Percentiles rank a stretch among this genome's conserved stretches.
phyloP scores from a whole-genome alignment of 2,113 vertebrate species.

The Monopterus albus region DNA sequence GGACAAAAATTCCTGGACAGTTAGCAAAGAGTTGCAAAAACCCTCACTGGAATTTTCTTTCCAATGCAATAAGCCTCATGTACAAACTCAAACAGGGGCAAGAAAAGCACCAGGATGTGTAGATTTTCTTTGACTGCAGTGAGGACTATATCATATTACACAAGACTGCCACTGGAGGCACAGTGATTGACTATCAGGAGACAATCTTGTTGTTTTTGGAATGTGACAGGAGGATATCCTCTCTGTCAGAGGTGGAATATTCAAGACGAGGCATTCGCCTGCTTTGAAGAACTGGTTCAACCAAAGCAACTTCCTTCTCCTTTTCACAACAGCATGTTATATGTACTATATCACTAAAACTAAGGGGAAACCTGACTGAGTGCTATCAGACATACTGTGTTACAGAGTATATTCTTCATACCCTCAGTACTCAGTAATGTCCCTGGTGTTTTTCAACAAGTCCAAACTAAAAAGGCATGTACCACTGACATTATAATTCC shows the following conservation, averaged over 20 bases:
- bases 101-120: not conserved
- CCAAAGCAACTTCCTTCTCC: not conserved
- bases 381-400: too few relatives aligned
- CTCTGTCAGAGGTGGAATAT: constrained; percentile 45
- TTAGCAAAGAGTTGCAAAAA: not conserved
- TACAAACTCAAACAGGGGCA: not conserved
- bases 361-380: too few relatives aligned
- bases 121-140: not conserved
- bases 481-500: too few relatives aligned
- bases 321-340: too few relatives aligned
- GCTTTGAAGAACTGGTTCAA: constrained; percentile 28
- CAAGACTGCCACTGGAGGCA: not conserved
- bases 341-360: too few relatives aligned
- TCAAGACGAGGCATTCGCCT: constrained; percentile 13
- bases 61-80: not conserved
- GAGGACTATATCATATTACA: not conserved
- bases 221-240: constrained; percentile 57
- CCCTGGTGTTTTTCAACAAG: too few relatives aligned
- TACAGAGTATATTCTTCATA: too few relatives aligned
- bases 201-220: constrained; percentile 25
- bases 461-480: too few relatives aligned
- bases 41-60: not conserved
- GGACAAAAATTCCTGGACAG: too few relatives aligned
- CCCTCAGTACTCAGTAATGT: too few relatives aligned
- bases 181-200: constrained; percentile 24